Conservation (phyloP, 2,113 vertebrate genomes). For the Phainopepla nitens region DNA sequence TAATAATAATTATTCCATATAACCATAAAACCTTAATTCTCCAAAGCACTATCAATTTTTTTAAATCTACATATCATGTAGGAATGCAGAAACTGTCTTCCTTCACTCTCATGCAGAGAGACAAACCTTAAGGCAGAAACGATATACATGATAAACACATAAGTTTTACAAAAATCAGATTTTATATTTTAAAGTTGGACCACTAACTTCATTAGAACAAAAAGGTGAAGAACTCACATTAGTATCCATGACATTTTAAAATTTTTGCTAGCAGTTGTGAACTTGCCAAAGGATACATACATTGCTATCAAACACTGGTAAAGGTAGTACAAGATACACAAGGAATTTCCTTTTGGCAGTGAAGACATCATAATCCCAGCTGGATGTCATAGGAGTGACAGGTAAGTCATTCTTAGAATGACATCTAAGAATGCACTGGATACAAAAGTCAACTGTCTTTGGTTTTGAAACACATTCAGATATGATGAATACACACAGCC, state of each 20-base stretch:
- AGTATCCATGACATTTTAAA: not conserved
- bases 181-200: not conserved
- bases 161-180: not conserved
- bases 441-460: not conserved
- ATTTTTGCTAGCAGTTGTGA: not conserved
- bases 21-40: not conserved
- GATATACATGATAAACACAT: not conserved
- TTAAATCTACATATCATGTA: not conserved
- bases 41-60: not conserved
- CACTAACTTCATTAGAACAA: not conserved
- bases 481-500: not conserved
- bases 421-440: not conserved
- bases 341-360: slow-evolving; percentile 7
- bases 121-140: not conserved
- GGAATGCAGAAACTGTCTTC: not conserved
- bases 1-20: not conserved
- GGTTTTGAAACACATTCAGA: not conserved
- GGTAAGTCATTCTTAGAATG: not conserved
- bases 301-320: not conserved
- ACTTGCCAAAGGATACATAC: not conserved
- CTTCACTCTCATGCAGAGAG: not conserved
- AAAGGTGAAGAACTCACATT: not conserved
- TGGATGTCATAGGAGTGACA: not conserved
- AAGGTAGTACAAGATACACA: not conserved
- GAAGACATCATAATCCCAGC: not conserved